Evolutionary conservation across 2,888 invertebrate species (phyloP).

Genomic region (Tetragonisca angustula): DNA sequence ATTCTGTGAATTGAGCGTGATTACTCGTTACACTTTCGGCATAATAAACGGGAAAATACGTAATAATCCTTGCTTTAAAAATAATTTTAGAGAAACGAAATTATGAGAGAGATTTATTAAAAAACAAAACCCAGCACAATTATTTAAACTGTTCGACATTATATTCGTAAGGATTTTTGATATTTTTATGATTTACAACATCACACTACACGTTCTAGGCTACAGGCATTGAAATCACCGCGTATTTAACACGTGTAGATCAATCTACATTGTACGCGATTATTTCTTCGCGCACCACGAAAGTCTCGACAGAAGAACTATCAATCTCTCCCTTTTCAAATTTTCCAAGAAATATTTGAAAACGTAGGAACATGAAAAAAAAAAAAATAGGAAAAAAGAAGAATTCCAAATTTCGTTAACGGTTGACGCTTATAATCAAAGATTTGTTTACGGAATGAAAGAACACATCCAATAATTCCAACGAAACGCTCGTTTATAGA

Average conservation of each 20-base stretch:
- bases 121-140: not conserved
- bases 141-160: not conserved
- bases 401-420: not conserved
- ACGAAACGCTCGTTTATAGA: not conserved
- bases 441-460: not conserved
- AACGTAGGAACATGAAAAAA: not conserved
- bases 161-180: not conserved
- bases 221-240: constrained; percentile 37
- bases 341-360: not conserved
- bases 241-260: not conserved
- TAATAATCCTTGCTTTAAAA: not conserved
- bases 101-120: constrained; percentile 20
- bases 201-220: constrained; percentile 19
- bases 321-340: not conserved
- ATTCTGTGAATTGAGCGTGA: not conserved
- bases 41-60: constrained; percentile 24
- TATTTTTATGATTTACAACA: constrained; percentile 35
- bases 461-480: not conserved
- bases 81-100: not conserved
- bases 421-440: not conserved
- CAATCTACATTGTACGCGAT: not conserved
- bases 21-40: not conserved
- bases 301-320: not conserved
- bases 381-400: not conserved
- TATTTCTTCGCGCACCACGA: not conserved